Conservation (phyloP, 2,888 invertebrate genomes). For the Agonopterix alstromeriana region DNA sequence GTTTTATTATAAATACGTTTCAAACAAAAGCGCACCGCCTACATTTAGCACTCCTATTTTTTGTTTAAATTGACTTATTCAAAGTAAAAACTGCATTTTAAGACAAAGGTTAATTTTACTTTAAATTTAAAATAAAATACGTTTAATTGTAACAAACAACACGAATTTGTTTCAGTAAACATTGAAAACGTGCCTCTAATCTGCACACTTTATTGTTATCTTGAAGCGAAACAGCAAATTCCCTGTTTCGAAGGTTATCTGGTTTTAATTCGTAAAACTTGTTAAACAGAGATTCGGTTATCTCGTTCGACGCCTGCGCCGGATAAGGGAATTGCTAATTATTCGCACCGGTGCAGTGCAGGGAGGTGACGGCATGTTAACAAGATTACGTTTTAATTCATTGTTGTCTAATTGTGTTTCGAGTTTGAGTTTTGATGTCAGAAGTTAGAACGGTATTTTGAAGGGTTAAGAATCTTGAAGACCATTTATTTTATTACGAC, state of each 20-base stretch:
- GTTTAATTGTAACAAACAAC: too few species aligned
- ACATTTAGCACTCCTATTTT: constrained; percentile 12
- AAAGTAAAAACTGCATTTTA: too few species aligned
- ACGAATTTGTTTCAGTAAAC: too few species aligned
- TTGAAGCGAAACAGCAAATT: constrained; percentile 1
- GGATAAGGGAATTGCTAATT: constrained; percentile 53
- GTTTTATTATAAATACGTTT: constrained; percentile 33
- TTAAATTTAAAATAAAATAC: too few species aligned
- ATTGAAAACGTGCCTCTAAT: background rate
- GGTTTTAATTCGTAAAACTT: constrained; percentile 40
- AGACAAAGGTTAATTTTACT: too few species aligned
- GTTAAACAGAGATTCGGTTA: constrained; percentile 54
- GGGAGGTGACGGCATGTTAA: constrained; percentile 36
- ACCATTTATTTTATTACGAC: background rate
- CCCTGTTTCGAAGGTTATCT: constrained; percentile 21
- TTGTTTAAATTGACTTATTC: background rate
- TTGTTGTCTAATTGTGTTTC: constrained; percentile 13
- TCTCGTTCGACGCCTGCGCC: constrained; percentile 29
- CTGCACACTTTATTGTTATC: constrained; percentile 6
- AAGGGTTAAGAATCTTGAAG: background rate
- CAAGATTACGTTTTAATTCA: constrained; percentile 35
- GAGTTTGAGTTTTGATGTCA: constrained; percentile 1
- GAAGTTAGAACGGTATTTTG: too few species aligned
- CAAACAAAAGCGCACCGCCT: constrained; percentile 30
- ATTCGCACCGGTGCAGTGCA: constrained; percentile 42